phyloP scores from a whole-genome alignment of 2,888 invertebrate species.

The Nesidiocoris tenuis region DNA sequence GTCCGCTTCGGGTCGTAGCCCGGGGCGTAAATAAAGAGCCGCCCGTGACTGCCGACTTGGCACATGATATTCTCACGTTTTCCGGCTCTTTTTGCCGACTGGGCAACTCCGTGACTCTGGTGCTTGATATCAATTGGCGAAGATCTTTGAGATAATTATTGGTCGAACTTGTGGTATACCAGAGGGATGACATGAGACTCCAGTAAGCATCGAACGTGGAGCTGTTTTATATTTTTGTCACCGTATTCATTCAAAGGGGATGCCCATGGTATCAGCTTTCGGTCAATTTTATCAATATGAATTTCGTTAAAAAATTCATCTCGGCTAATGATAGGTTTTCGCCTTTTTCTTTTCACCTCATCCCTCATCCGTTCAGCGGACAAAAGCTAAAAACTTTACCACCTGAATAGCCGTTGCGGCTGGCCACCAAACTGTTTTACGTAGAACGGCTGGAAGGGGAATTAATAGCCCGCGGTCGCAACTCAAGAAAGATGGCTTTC shows the following conservation, averaged over 20 bases:
- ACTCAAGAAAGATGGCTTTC: slow-evolving; percentile 18
- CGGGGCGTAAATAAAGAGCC: background rate
- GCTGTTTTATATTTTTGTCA: no score
- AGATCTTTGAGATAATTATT: background rate
- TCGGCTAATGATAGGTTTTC: no score
- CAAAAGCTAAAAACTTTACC: no score
- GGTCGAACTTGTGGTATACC: no score
- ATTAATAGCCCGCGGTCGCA: slow-evolving; percentile 13
- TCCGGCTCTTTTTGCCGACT: background rate
- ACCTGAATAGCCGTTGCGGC: background rate
- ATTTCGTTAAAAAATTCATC: no score
- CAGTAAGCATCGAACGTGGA: no score
- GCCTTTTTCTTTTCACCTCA: no score
- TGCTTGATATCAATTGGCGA: background rate
- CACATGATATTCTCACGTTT: background rate
- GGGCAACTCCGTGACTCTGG: background rate
- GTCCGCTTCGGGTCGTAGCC: background rate
- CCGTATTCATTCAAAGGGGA: no score
- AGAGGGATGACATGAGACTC: no score
- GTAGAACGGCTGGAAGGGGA: background rate
- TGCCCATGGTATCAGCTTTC: no score
- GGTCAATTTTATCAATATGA: no score
- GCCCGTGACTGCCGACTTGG: background rate
- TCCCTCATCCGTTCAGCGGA: no score
- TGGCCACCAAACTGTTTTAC: background rate